Evolutionary conservation across 2,797 vertebrate species (phyloP).

Genomic region (Vespertilio murinus): DNA sequence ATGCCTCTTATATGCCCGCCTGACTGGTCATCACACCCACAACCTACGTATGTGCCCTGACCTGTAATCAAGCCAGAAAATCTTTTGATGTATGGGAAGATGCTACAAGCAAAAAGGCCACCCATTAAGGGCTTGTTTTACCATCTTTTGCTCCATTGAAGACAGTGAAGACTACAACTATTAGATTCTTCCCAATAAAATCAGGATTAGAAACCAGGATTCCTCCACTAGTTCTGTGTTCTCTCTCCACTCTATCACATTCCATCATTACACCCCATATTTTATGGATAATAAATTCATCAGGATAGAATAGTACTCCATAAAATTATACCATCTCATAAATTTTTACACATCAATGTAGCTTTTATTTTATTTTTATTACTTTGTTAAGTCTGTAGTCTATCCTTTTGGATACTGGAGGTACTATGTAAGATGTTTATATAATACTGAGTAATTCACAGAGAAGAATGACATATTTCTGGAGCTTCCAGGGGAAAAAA

Average conservation of each 20-base stretch:
- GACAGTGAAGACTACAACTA: not conserved
- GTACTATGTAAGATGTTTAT: not conserved
- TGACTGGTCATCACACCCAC: not conserved
- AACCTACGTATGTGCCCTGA: not conserved
- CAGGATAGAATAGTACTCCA: not conserved
- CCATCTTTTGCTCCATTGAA: not conserved
- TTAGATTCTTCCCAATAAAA: not conserved
- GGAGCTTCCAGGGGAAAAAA: not conserved
- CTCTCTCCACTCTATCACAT: not conserved
- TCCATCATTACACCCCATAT: not conserved
- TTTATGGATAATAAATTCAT: not conserved
- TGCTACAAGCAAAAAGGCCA: not conserved
- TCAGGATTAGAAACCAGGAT: not conserved
- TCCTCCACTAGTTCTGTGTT: not conserved
- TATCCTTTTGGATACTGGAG: not conserved
- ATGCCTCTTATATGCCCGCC: not conserved
- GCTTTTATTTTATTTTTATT: not conserved
- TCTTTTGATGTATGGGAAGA: not conserved
- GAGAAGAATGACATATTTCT: not conserved
- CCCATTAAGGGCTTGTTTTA: not conserved
- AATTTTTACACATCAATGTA: not conserved
- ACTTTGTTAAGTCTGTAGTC: not conserved
- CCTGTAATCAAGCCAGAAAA: not conserved
- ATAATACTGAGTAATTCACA: not conserved
- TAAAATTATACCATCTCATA: not conserved